phyloP scores from a whole-genome alignment of 2,113 vertebrate species.

The Engraulis encrasicolus region DNA sequence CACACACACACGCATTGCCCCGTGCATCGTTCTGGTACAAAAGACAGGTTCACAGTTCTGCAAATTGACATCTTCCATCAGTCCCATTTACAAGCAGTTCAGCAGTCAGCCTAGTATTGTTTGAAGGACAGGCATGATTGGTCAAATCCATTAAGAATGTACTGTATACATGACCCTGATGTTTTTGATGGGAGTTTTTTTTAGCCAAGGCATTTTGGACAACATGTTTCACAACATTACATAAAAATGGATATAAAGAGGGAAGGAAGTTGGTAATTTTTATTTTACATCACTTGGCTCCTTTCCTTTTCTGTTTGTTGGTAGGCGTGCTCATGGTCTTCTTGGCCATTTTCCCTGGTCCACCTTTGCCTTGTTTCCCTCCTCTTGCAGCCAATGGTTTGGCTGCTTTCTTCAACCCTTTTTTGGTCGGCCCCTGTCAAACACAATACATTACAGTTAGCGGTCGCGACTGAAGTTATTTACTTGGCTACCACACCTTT shows the following conservation, averaged over 20 bases:
- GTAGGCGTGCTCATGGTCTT: conserved; percentile 40
- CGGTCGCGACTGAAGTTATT: too few species aligned
- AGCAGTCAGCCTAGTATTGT: neutral
- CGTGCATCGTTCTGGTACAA: neutral
- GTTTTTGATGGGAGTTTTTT: neutral
- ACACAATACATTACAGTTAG: neutral
- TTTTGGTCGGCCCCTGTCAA: conserved; percentile 49
- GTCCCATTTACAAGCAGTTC: neutral
- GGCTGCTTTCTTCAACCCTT: conserved; percentile 52
- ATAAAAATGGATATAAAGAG: neutral
- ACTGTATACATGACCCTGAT: neutral
- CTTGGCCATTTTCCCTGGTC: conserved; percentile 46
- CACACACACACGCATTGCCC: neutral
- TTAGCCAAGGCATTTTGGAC: neutral
- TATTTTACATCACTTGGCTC: neutral
- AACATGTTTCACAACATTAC: neutral
- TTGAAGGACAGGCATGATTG: neutral
- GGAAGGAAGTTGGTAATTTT: neutral
- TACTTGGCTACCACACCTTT: too few species aligned
- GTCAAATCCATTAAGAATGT: neutral
- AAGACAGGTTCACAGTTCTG: neutral
- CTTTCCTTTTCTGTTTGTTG: conserved; percentile 56
- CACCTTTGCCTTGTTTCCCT: conserved; percentile 48
- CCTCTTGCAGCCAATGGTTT: conserved; percentile 35
- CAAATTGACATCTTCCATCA: neutral